Evolutionary conservation across 2,113 vertebrate species (phyloP), one percentile per base, ranked within the genome.

Genomic region (Artemisiospiza belli): DNA sequence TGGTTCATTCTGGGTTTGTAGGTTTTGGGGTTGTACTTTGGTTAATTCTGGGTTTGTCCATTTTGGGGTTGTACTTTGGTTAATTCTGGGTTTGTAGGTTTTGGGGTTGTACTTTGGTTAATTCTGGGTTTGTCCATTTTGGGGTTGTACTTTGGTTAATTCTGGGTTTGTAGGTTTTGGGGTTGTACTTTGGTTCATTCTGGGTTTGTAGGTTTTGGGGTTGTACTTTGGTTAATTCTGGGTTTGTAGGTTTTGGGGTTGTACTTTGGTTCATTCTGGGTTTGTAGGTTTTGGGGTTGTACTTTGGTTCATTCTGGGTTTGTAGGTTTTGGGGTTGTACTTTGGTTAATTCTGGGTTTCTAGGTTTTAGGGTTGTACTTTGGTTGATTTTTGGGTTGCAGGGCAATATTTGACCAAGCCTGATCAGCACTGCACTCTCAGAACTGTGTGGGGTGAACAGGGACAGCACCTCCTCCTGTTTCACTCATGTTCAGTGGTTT

Each of bases 371-470:
- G 33, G 44, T 8, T 63, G 35, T 6, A 16, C 7, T 19, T 57
- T 21, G 77, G 5, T 18, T 13, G 7, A 13, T 19, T 61, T 61
- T 61, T 6, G 35, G 35, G 18, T 37, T 14, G 3, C 12, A 23
- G 58, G 52, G 14, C 35, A n/a, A 1, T 8, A 3, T 9, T 3
- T 11, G 73, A 24, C 35, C 57, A 8, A 15, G 63, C 12, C 12
- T 24, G 64, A 9, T 13, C 33, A 63, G 62, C 0, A 0, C 55
- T 58, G 68, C 1, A 0, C 57, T 76, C 44, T 30, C 22, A 3
- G 15, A 16, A 5, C 55, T 5, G 39, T 23, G 8, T 20, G 41
- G 51, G 61, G 37, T 17, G 52, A 28, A 21, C 62, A 49, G 37
- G 43, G 66, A 41, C 69, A 43, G 69, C 83, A 3, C 27, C 76